Evolutionary conservation across 1,140 invertebrate genomes (phyloP).

Genomic region (Eubasilissa regina): DNA sequence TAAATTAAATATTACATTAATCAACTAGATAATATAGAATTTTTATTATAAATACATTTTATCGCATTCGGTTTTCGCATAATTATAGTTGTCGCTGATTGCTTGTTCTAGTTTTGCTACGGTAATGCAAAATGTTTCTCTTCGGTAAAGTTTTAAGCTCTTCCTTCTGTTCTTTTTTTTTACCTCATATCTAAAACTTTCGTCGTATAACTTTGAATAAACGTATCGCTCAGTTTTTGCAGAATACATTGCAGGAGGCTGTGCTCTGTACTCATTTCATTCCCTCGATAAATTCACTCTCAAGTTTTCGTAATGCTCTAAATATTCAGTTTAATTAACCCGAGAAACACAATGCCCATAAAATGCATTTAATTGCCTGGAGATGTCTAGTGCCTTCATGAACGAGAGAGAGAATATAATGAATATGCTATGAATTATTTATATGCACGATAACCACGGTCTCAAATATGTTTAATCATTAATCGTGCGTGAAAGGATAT

Average conservation of each 20-base stretch:
- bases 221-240: background rate
- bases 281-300: constrained; percentile 7
- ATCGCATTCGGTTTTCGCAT: too few relatives aligned
- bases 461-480: constrained; percentile 17
- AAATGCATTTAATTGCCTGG: constrained; percentile 28
- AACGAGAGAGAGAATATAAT: constrained; percentile 15
- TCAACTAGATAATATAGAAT: too few relatives aligned
- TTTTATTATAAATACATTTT: too few relatives aligned
- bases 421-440: constrained; percentile 28
- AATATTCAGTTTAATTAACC: constrained; percentile 20
- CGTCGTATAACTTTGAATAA: constrained; percentile 15
- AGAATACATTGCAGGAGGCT: constrained; percentile 7
- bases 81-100: background rate
- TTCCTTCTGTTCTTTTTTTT: constrained; percentile 16
- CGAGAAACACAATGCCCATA: background rate
- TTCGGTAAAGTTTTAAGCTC: constrained; percentile 5
- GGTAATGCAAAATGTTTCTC: constrained; percentile 25
- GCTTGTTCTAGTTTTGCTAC: constrained; percentile 8
- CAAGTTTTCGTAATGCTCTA: constrained; percentile 19
- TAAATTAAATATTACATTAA: too few relatives aligned
- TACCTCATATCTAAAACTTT: constrained; percentile 22
- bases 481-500: constrained; percentile 29
- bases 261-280: background rate
- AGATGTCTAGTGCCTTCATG: background rate
- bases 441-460: constrained; percentile 11